A percentile compares a stretch with the other conserved stretches of the same genome.
These are phyloP conservation scores for Thripadectes ignobilis DNA, from an alignment of 2,797 vertebrate genomes.

Conservation along the genomic window DNA sequence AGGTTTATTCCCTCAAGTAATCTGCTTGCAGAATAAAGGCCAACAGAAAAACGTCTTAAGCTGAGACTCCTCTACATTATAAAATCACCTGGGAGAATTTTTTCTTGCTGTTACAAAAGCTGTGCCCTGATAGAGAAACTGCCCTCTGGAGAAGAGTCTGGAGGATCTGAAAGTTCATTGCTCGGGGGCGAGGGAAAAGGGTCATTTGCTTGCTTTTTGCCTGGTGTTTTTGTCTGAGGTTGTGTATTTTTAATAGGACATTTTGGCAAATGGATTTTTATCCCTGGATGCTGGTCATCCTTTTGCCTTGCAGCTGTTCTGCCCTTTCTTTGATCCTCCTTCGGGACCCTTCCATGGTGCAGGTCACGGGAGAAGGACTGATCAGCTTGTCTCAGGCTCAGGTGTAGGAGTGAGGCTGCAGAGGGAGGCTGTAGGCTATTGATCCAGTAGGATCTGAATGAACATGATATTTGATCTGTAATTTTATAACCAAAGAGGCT, in stretches of 20 bases:
- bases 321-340: not conserved
- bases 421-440: not conserved
- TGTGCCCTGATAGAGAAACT: not conserved
- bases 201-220: not conserved
- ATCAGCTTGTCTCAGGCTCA: not conserved
- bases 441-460: constrained; percentile 18
- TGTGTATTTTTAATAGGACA: not conserved
- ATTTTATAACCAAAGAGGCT: not conserved
- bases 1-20: not conserved
- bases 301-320: not conserved
- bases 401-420: not conserved
- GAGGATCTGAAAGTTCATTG: not conserved
- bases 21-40: not conserved
- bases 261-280: constrained; percentile 25
- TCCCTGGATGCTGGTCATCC: not conserved
- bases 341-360: not conserved
- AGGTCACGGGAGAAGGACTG: not conserved
- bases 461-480: constrained; percentile 35
- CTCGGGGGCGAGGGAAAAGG: not conserved
- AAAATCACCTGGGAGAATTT: not conserved
- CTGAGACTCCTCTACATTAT: not conserved
- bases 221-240: not conserved
- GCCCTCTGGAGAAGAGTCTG: not conserved
- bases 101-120: not conserved
- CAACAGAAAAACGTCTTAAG: not conserved